phyloP scores from a whole-genome alignment of 2,797 vertebrate species.

The Chelmon rostratus region DNA sequence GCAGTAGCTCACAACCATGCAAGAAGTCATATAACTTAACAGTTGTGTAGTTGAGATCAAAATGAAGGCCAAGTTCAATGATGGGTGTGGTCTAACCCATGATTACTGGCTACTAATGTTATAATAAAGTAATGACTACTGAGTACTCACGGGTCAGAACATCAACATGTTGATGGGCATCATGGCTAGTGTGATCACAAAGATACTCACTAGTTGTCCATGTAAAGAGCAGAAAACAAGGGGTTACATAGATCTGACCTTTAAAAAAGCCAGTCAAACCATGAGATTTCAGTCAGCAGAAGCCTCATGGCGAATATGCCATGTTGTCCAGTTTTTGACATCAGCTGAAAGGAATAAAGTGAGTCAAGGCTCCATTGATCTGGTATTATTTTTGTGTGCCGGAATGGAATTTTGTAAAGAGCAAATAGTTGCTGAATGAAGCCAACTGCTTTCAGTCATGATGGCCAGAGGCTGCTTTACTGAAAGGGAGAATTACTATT shows the following conservation, averaged over 20 bases:
- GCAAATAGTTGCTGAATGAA: constrained; percentile 23
- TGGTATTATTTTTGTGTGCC: constrained; percentile 38
- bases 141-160: too few relatives aligned
- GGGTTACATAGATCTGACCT: constrained; percentile 5
- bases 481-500: constrained; percentile 30
- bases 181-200: too few relatives aligned
- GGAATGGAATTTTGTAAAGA: constrained; percentile 57
- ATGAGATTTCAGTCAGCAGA: constrained; percentile 17
- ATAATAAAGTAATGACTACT: too few relatives aligned
- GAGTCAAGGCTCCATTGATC: constrained; percentile 45
- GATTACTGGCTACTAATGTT: too few relatives aligned
- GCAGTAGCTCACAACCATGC: too few relatives aligned
- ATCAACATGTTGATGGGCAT: too few relatives aligned
- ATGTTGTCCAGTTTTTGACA: constrained; percentile 46
- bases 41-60: too few relatives aligned
- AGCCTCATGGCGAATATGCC: constrained; percentile 41
- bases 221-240: not conserved
- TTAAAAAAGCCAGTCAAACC: constrained; percentile 4
- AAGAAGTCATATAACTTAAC: too few relatives aligned
- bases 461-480: constrained; percentile 23
- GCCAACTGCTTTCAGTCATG: constrained; percentile 45
- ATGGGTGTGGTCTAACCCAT: too few relatives aligned
- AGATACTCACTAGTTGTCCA: not conserved
- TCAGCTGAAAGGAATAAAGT: constrained; percentile 32
- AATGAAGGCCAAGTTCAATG: too few relatives aligned